These are phyloP conservation scores for Atta colombica DNA, from an alignment of 1,140 invertebrate genomes.

Conservation along the genomic window DNA sequence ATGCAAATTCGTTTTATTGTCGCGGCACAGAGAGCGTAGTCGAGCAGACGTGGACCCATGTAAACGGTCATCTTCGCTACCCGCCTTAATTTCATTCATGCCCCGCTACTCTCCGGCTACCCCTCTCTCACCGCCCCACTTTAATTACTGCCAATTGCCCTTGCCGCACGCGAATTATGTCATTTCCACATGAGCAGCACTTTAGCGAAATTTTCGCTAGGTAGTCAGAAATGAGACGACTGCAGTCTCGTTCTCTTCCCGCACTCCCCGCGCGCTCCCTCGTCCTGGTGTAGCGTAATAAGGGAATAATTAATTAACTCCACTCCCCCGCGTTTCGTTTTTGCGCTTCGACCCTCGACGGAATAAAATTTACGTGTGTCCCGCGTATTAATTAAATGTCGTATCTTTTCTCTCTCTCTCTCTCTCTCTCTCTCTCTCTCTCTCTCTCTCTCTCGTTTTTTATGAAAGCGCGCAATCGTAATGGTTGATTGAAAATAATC, in stretches of 20 bases:
- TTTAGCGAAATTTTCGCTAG: conserved; percentile 78
- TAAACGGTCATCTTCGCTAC: conserved; percentile 84
- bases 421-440: not conserved
- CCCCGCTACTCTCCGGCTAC: conserved; percentile 65
- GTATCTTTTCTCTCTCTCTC: conserved; percentile 14
- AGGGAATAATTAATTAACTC: conserved; percentile 79
- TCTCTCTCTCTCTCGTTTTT: not conserved
- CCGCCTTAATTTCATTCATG: conserved; percentile 84
- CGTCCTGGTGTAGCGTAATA: conserved; percentile 71
- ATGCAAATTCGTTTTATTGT: conserved; percentile 86
- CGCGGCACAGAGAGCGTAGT: conserved; percentile 79
- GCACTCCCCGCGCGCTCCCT: not conserved
- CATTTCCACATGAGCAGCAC: conserved; percentile 81
- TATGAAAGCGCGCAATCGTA: not conserved
- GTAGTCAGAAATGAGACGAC: conserved; percentile 76
- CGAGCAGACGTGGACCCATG: conserved; percentile 80
- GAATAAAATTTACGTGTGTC: conserved; percentile 78
- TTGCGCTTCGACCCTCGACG: conserved; percentile 71
- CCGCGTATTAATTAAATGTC: conserved; percentile 75
- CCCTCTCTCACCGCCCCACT: conserved; percentile 74
- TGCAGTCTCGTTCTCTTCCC: conserved; percentile 55
- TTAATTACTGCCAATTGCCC: conserved; percentile 86
- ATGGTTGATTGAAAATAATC: conserved; percentile 29
- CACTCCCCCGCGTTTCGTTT: conserved; percentile 73
- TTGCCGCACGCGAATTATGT: conserved; percentile 84